A percentile compares a stretch with the other conserved stretches of the same genome.
These are phyloP conservation scores for Clarias batrachus DNA, from an alignment of 2,113 vertebrate genomes.

Conservation along the genomic window DNA sequence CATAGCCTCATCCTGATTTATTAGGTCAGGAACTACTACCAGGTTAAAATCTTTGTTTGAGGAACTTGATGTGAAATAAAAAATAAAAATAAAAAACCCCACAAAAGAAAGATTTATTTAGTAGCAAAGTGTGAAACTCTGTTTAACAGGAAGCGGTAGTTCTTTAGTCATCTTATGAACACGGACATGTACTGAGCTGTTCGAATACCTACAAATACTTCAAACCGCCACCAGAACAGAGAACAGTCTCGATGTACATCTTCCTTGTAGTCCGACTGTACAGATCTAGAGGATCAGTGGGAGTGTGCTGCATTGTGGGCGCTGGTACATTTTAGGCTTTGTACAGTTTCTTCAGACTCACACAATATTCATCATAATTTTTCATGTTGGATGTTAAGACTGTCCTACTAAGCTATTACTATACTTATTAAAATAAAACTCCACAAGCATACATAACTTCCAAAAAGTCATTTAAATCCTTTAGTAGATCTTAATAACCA, in stretches of 20 bases:
- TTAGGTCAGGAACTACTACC: background rate
- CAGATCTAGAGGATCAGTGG: background rate
- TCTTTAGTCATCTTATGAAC: background rate
- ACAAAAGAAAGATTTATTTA: background rate
- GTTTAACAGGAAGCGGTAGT: background rate
- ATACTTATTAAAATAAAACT: background rate
- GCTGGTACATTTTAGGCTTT: background rate
- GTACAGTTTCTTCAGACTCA: background rate
- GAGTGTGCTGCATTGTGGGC: background rate
- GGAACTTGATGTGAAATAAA: background rate
- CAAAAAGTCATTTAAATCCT: background rate
- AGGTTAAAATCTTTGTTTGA: background rate
- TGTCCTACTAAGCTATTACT: background rate
- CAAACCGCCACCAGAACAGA: background rate
- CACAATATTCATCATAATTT: background rate
- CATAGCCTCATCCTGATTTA: background rate
- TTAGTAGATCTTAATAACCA: no score
- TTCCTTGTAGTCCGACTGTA: background rate
- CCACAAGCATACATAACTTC: background rate
- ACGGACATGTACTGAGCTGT: background rate
- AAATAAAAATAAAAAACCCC: background rate
- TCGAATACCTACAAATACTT: background rate
- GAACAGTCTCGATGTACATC: no score
- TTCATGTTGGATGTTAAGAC: background rate
- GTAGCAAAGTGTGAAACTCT: background rate